A percentile compares a stretch with the other conserved stretches of the same genome.
These are phyloP conservation scores for Parnassius smintheus DNA, from an alignment of 2,888 invertebrate species.

Conservation along the genomic window DNA sequence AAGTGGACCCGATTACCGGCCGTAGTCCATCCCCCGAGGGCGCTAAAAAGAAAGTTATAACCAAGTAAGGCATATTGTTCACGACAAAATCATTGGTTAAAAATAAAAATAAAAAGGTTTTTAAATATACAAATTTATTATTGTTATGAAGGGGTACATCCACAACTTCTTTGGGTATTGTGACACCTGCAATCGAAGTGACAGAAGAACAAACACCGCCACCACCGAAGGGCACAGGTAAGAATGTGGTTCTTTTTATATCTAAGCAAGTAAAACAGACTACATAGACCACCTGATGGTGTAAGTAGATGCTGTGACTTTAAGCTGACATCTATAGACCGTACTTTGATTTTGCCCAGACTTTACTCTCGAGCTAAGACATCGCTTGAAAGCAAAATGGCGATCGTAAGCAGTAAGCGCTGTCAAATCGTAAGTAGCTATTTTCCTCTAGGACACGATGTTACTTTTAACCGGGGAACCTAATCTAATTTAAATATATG, in stretches of 20 bases:
- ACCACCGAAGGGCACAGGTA: slow-evolving; percentile 63
- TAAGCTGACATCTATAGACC: no score
- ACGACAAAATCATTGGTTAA: no score
- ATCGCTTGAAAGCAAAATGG: no score
- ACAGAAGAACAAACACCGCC: slow-evolving; percentile 62
- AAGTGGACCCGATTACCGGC: slow-evolving; percentile 59
- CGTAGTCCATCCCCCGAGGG: slow-evolving; percentile 79
- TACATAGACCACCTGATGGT: neutral
- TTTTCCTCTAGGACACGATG: no score
- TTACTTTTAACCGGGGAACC: no score
- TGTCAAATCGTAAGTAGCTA: no score
- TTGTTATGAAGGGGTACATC: slow-evolving; percentile 63
- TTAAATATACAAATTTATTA: neutral
- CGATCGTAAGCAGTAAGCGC: no score
- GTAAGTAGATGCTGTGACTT: no score
- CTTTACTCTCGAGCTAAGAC: no score
- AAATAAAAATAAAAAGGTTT: neutral
- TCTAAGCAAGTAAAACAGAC: neutral
- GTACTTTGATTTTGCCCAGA: no score
- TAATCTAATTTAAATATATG: no score
- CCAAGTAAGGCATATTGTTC: slow-evolving; percentile 51
- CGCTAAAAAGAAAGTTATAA: slow-evolving; percentile 57
- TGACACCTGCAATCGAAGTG: slow-evolving; percentile 58
- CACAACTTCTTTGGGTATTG: slow-evolving; percentile 57
- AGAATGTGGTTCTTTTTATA: neutral